Base-by-base conservation (phyloP, 2,797 vertebrate genomes). In the Peromyscus eremicus region DNA sequence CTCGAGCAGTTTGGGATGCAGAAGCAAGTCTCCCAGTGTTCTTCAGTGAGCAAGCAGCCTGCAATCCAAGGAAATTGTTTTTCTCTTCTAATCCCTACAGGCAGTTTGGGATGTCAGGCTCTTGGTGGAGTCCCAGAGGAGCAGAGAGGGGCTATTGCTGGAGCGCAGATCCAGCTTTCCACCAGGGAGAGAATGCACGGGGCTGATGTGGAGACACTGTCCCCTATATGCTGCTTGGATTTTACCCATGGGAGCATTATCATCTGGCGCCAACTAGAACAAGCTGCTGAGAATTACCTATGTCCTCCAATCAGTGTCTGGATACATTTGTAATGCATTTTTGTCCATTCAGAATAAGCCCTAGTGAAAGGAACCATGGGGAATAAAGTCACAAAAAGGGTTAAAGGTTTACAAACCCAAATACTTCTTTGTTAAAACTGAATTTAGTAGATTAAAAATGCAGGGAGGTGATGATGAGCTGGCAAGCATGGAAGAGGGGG, bases 191-290 rank as follows among this genome's bases (percentile, higher is more conserved):
- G 60, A 29, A 70, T 2, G 6, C 11, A 12, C 21, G 52, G 27
- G 4, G 64, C 21, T 9, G 64, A 29, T 55, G 32, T 37, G 0
- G 40, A 34, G 49, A 60, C 2, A 13, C 37, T 43, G 73, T 70
- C 94, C 91, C 13, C 60, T 62, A 46, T 55, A 82, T 85, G 60
- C 87, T 94, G 0, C 90, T 94, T 95, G 93, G 96, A 97, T 97
- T 97, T 97, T 98, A 97, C 96, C 90, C 75, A 55, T 87, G 64
- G 95, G 87, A 97, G 89, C 40, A 97, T 97, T 98, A 97, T 89
- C 96, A 97, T 97, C 97, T 98, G 97, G 98, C 96, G 95, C 0
- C 0, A 81, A 96, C 96, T 55, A 97, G 86, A 97, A 88, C 89
- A 98, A 94, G 93, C 75, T 92, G 82, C 49, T 94, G 43, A 98